Conservation (phyloP, 2,113 vertebrate species). For the Noturus placidus region DNA sequence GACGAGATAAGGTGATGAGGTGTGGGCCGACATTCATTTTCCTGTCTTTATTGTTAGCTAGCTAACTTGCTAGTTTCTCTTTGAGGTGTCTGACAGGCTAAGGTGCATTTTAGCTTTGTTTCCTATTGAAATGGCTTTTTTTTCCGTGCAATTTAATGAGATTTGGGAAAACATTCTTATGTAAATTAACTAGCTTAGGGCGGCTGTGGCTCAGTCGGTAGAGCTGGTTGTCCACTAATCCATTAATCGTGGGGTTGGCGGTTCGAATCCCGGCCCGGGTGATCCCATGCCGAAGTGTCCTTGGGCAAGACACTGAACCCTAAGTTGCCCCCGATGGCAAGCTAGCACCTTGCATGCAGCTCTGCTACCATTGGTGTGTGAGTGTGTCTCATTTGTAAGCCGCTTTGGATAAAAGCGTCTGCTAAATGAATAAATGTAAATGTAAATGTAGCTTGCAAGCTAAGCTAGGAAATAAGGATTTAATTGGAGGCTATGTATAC, state of each 20-base stretch:
- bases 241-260: too few species aligned
- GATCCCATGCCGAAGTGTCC: too few species aligned
- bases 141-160: neutral
- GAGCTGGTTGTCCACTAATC: too few species aligned
- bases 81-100: neutral
- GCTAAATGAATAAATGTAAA: too few species aligned
- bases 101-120: neutral
- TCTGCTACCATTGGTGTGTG: too few species aligned
- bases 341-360: too few species aligned
- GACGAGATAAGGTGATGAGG: neutral
- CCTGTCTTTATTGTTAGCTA: neutral
- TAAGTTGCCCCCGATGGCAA: too few species aligned
- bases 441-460: neutral
- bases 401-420: too few species aligned
- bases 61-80: neutral
- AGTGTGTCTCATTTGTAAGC: too few species aligned
- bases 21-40: neutral
- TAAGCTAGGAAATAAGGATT: neutral
- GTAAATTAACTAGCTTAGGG: neutral
- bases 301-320: too few species aligned
- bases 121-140: neutral
- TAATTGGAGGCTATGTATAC: neutral
- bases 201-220: too few species aligned
- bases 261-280: too few species aligned
- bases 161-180: neutral